Evolutionary conservation across 2,888 invertebrate species (phyloP).

Genomic region (Drosophila fulvimacula): DNA sequence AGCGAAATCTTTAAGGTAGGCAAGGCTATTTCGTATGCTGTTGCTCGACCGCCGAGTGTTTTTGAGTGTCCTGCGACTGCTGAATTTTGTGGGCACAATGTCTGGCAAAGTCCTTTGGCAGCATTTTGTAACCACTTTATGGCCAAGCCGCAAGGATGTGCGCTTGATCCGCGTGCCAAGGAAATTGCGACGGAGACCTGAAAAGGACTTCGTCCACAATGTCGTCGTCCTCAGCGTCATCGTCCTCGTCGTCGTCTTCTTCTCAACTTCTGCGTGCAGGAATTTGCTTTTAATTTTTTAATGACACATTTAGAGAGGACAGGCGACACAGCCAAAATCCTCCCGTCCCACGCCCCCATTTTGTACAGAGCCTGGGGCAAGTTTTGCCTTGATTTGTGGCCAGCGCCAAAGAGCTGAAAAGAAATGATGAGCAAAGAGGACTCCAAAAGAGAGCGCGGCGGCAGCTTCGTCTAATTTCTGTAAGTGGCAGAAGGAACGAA

Average conservation of each 20-base stretch:
- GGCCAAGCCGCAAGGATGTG: slow-evolving; percentile 38
- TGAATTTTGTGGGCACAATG: slow-evolving; percentile 48
- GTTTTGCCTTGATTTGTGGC: slow-evolving; percentile 56
- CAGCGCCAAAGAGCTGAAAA: slow-evolving; percentile 20
- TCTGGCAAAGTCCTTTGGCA: slow-evolving; percentile 36
- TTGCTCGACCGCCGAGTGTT: slow-evolving; percentile 4
- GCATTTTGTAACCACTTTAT: slow-evolving; percentile 56
- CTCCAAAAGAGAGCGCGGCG: neutral
- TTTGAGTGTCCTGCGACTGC: slow-evolving; percentile 35
- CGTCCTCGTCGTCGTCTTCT: slow-evolving; percentile 7
- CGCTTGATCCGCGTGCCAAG: slow-evolving; percentile 24
- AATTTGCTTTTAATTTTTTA: slow-evolving; percentile 76
- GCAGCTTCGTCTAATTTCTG: slow-evolving; percentile 49
- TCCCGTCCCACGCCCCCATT: neutral
- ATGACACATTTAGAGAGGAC: slow-evolving; percentile 62
- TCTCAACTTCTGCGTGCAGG: slow-evolving; percentile 39
- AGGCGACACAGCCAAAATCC: slow-evolving; percentile 1
- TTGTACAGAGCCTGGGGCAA: slow-evolving; percentile 1
- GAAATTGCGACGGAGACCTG: slow-evolving; percentile 25
- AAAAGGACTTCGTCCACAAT: slow-evolving; percentile 37
- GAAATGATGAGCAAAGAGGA: neutral
- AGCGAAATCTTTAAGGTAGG: neutral
- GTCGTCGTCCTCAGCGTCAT: slow-evolving; percentile 15
- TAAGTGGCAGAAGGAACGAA: slow-evolving; percentile 30
- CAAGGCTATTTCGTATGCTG: neutral